Conservation (phyloP, 1,140 invertebrate genomes). For the Hylyphantes graminicola region DNA sequence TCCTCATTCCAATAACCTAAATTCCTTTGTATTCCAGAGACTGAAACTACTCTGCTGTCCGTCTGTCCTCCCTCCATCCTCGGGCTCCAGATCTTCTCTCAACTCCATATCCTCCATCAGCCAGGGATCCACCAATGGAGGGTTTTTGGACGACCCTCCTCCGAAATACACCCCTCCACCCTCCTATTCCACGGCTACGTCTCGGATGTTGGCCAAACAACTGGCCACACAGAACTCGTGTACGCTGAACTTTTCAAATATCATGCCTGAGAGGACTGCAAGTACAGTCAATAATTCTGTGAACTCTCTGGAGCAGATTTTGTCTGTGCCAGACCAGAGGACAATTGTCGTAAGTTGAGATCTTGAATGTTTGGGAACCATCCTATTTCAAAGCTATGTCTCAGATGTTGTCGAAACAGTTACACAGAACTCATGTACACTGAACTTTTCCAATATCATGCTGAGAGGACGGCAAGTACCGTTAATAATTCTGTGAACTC, state of each 20-base stretch:
- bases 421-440: constrained; percentile 3
- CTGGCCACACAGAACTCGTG: constrained; percentile 6
- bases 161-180: constrained; percentile 93
- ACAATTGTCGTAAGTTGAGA: too few relatives aligned
- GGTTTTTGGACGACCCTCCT: constrained; percentile 79
- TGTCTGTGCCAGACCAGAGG: neutral
- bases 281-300: constrained; percentile 5
- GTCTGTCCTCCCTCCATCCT: constrained; percentile 7
- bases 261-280: neutral
- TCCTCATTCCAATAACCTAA: neutral
- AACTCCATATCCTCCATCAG: constrained; percentile 32
- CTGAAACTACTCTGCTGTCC: constrained; percentile 49
- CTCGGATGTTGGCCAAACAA: constrained; percentile 50
- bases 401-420: too few relatives aligned
- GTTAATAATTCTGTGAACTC: constrained; percentile 10
- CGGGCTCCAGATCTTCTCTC: constrained; percentile 12
- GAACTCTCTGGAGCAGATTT: constrained; percentile 3
- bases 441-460: too few relatives aligned
- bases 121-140: constrained; percentile 51
- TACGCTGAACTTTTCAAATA: neutral
- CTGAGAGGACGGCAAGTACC: neutral
- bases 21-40: constrained; percentile 17
- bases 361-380: too few relatives aligned
- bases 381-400: too few relatives aligned
- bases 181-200: constrained; percentile 90